These are phyloP conservation scores for Tetranychus truncatus DNA, from an alignment of 2,888 invertebrate species.

Conservation along the genomic window DNA sequence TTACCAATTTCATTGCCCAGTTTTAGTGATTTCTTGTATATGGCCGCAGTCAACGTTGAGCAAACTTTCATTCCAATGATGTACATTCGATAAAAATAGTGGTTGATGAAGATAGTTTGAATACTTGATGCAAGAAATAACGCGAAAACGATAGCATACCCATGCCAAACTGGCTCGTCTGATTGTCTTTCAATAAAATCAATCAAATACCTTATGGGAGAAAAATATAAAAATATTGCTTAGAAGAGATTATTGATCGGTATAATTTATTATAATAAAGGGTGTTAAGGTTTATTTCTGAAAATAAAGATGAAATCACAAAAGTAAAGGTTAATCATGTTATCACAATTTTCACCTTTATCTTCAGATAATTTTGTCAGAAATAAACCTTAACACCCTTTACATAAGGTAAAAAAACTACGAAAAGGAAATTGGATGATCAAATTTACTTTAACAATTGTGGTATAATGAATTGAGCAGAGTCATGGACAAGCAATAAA, in stretches of 20 bases:
- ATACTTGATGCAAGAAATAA: conserved; percentile 54
- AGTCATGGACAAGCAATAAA: conserved; percentile 33
- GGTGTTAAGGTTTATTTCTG: too few species aligned
- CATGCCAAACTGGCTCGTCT: conserved; percentile 54
- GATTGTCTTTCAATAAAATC: conserved; percentile 38
- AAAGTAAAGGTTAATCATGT: too few species aligned
- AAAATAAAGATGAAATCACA: too few species aligned
- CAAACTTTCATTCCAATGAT: conserved; percentile 72
- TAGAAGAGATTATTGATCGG: neutral
- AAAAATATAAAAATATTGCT: too few species aligned
- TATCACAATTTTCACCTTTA: too few species aligned
- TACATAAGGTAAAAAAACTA: neutral
- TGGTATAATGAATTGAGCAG: conserved; percentile 35
- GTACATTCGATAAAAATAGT: conserved; percentile 80
- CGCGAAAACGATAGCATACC: conserved; percentile 57
- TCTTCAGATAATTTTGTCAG: too few species aligned
- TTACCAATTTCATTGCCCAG: conserved; percentile 28
- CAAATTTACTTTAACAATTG: conserved; percentile 29
- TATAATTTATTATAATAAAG: too few species aligned
- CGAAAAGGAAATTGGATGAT: neutral
- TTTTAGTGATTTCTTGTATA: conserved; percentile 50
- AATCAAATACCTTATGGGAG: conserved; percentile 25
- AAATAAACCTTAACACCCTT: too few species aligned
- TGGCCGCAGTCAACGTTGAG: conserved; percentile 67
- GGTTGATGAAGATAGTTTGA: conserved; percentile 65